Base-by-base conservation (phyloP, 2,797 vertebrate genomes). In the Oceanodroma leucorhoa region DNA sequence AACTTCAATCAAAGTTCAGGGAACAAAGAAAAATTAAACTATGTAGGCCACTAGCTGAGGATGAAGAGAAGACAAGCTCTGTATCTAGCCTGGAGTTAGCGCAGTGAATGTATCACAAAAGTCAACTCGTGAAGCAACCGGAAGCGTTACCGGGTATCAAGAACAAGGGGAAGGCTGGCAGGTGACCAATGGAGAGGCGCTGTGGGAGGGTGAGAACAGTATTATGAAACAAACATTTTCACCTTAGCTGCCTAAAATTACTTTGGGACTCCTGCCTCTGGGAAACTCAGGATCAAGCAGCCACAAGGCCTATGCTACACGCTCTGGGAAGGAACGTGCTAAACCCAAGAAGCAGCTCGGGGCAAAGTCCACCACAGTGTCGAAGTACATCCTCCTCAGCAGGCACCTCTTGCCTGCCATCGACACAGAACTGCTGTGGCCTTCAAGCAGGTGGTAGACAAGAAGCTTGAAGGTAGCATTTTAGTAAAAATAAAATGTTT, bases 301-400 rank as follows among this genome's bases (percentile, higher is more conserved):
- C 66, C 17, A 0, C 5, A 21, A 14, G 38, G 30, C 5, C 11
- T 6, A 2, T 5, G 2, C 17, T 5, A 2, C 12, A 14, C 2
- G 4, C 8, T 24, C 6, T 1, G 48, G n/a, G 16, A 34, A 54
- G 32, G 38, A 81, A 45, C 14, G 6, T 2, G 7, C n/a, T 41
- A 27, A 54, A 26, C 3, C 20, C 4, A 1, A 0, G 11, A 46
- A 15, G 55, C 26, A 61, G 45, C 9, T 1, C 19, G 60, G 17
- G 6, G 0, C 19, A 48, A 21, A 36, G 36, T 36, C 36, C 36
- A 36, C 36, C 32, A 14, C 38, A 5, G 2, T 2, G 17, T 16
- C 40, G 24, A 22, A 43, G 38, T 18, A 9, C 23, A 12, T 8
- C 17, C 45, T 12, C 40, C 21, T 29, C 54, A 9, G 34, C 21